A percentile compares a stretch with the other conserved stretches of the same genome.
Evolutionary conservation across 2,888 invertebrate genomes (phyloP).

Genomic region (Drosophila lutescens): DNA sequence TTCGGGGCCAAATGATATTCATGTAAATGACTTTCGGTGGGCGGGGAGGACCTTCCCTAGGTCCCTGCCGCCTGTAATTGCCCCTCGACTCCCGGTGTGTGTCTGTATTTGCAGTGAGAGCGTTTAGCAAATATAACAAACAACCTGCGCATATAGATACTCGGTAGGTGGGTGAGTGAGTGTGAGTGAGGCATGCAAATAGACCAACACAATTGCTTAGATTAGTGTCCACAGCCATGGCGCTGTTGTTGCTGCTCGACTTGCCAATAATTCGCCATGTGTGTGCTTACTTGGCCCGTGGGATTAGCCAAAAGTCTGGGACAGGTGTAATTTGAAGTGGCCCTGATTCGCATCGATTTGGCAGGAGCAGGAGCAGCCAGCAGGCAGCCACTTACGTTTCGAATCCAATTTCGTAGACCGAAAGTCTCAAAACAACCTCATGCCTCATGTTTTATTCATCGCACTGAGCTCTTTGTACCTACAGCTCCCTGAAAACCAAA

Average conservation of each 20-base stretch:
- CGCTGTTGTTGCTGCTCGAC: slow-evolving; percentile 16
- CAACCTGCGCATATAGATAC: slow-evolving; percentile 37
- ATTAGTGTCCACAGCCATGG: slow-evolving; percentile 54
- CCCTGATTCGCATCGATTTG: slow-evolving; percentile 38
- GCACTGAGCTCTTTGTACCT: slow-evolving; percentile 23
- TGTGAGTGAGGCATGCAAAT: slow-evolving; percentile 50
- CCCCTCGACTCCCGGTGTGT: slow-evolving; percentile 43
- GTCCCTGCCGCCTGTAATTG: slow-evolving; percentile 20
- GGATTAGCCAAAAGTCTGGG: slow-evolving; percentile 41
- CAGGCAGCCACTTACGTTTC: slow-evolving; percentile 33
- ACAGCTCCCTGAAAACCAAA: slow-evolving; percentile 24
- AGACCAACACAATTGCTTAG: slow-evolving; percentile 63
- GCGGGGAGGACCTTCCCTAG: neutral
- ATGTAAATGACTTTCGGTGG: slow-evolving; percentile 50
- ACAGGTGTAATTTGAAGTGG: slow-evolving; percentile 48
- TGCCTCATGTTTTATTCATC: slow-evolving; percentile 50
- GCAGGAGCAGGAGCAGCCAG: slow-evolving; percentile 9
- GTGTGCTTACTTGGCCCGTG: slow-evolving; percentile 16
- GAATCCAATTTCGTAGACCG: slow-evolving; percentile 40
- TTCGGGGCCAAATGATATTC: slow-evolving; percentile 44
- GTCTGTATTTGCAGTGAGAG: slow-evolving; percentile 53
- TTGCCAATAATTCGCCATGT: slow-evolving; percentile 40
- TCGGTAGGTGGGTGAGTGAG: slow-evolving; percentile 6
- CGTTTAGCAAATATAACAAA: slow-evolving; percentile 77
- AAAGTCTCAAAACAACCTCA: slow-evolving; percentile 22